Evolutionary conservation across 2,113 vertebrate species (phyloP).

Genomic region (Sceloporus undulatus): DNA sequence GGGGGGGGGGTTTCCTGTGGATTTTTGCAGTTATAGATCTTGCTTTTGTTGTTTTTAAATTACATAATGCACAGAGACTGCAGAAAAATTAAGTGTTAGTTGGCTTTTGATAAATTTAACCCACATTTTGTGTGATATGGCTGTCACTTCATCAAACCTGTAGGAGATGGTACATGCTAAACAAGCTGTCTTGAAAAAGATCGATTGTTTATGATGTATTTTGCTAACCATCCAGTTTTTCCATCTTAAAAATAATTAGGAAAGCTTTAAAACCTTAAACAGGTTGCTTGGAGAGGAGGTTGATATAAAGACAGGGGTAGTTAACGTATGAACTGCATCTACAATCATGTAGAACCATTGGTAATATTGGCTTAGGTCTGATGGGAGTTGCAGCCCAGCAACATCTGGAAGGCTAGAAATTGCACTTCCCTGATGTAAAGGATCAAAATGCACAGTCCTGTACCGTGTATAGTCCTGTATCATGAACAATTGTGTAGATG

Average conservation of each 20-base stretch:
- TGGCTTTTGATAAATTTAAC: conserved; percentile 67
- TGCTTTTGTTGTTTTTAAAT: conserved; percentile 20
- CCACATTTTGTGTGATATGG: conserved; percentile 50
- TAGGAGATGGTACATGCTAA: conserved; percentile 61
- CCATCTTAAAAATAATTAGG: conserved; percentile 58
- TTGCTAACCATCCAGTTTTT: conserved; percentile 52
- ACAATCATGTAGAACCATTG: neutral
- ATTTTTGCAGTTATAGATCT: conserved; percentile 41
- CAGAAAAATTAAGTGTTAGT: conserved; percentile 55
- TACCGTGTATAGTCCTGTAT: neutral
- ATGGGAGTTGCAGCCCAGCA: neutral
- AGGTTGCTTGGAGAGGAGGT: neutral
- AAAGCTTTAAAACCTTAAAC: neutral
- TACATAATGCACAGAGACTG: conserved; percentile 9
- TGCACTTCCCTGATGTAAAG: neutral
- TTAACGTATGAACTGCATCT: neutral
- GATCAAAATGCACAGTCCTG: neutral
- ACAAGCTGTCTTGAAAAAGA: conserved; percentile 60
- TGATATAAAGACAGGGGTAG: neutral
- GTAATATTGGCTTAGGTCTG: neutral
- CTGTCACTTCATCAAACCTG: conserved; percentile 67
- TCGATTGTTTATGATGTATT: conserved; percentile 32
- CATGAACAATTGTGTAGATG: neutral
- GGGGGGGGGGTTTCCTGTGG: conserved; percentile 23
- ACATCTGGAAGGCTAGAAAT: neutral